A percentile compares a stretch with the other conserved stretches of the same genome.
Conservation (phyloP, 2,797 vertebrate species). For the Pangasius mekongensis region DNA sequence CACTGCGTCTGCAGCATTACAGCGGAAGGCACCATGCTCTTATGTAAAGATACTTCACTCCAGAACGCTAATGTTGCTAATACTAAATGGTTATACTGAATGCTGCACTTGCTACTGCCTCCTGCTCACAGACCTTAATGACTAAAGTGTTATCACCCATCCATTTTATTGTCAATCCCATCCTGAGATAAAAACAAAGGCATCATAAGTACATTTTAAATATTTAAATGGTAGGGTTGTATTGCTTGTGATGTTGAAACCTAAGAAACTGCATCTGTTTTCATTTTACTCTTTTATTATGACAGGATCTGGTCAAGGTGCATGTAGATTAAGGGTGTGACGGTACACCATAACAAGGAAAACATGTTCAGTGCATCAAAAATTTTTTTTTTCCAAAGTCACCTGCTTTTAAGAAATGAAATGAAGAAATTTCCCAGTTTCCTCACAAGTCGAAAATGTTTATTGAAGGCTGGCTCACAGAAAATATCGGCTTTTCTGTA, state of each 20-base stretch:
- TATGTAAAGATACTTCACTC: slow-evolving; percentile 24
- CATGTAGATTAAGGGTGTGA: neutral
- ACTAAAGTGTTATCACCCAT: slow-evolving; percentile 22
- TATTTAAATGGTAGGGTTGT: slow-evolving; percentile 8
- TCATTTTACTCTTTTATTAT: slow-evolving; percentile 9
- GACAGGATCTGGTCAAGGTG: neutral
- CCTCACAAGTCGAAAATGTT: neutral
- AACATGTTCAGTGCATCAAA: neutral
- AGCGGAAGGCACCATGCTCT: slow-evolving; percentile 21
- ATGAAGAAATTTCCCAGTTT: too few relatives aligned
- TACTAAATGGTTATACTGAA: neutral
- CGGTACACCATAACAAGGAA: neutral
- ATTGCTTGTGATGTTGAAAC: slow-evolving; percentile 1
- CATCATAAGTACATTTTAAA: slow-evolving; percentile 12
- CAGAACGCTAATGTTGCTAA: slow-evolving; percentile 27
- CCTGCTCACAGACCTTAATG: slow-evolving; percentile 21
- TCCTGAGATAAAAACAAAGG: slow-evolving; percentile 5
- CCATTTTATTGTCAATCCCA: slow-evolving; percentile 23
- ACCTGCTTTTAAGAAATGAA: too few relatives aligned
- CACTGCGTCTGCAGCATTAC: slow-evolving; percentile 35
- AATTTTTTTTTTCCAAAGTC: neutral
- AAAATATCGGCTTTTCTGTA: neutral
- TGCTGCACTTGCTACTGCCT: slow-evolving; percentile 8
- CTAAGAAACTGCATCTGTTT: slow-evolving; percentile 7
- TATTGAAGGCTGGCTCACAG: neutral